Base-by-base conservation (phyloP, 2,797 vertebrate genomes). In the Florisuga fusca region DNA sequence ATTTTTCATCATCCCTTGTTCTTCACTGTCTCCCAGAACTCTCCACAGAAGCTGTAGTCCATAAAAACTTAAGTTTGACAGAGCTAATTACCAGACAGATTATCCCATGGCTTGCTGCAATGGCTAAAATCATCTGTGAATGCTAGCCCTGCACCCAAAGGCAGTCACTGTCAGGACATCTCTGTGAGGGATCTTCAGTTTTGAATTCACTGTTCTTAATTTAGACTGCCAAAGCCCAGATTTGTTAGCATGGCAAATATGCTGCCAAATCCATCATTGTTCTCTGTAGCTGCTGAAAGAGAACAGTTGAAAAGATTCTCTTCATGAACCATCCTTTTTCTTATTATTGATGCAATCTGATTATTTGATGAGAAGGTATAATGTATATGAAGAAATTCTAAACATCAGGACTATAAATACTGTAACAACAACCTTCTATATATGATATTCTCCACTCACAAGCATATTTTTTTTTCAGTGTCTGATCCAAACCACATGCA, bases 401-500 rank as follows among this genome's bases (percentile, higher is more conserved):
- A 87, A 68, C 71, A 89, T 68, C 66, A 45, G 11, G 55, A 51
- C 71, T 59, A 89, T 48, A 90, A 92, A 89, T 69, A 69, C 34
- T 26, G 1, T 34, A 61, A 55, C 75, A 91, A 72, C 61, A 13
- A 17, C n/a, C 77, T 81, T 51, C 71, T 85, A 69, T 91, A 41
- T 57, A 80, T 88, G 58, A 67, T n/a, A 9, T 68, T 89, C 58
- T 51, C 8, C 48, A 72, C 67, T 91, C 86, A 31, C 1, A 82
- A 73, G 38, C 53, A 71, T 68, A 61, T 90, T 64, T 38, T 90
- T 83, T 59, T 34, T 67, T 67, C 59, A 54, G 58, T 48, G 41
- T 51, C 59, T 83, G 55, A 84, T 94, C 86, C 68, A 54, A 83
- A 92, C 79, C 20, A 31, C 80, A 91, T 64, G 54, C 94, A 6